A percentile compares a stretch with the other conserved stretches of the same genome.
phyloP scores from a whole-genome alignment of 2,797 vertebrate species.

The Cryptoprocta ferox region DNA sequence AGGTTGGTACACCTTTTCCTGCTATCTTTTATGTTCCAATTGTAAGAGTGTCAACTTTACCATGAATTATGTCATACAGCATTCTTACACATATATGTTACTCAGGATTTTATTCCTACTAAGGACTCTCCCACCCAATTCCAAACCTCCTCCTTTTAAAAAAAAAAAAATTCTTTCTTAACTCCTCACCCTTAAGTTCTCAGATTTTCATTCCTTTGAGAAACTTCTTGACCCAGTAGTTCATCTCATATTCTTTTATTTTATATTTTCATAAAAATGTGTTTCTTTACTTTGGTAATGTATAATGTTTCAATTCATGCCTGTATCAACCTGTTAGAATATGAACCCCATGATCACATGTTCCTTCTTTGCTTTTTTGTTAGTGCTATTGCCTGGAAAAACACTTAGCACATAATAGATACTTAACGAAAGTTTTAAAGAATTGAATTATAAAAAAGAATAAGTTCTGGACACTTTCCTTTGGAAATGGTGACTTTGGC shows the following conservation, averaged over 20 bases:
- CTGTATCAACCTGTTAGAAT: background rate
- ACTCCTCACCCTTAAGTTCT: background rate
- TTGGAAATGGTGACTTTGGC: background rate
- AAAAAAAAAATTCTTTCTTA: background rate
- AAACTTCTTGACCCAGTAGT: background rate
- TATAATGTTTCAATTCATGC: background rate
- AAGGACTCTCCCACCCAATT: background rate
- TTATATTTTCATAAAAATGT: background rate
- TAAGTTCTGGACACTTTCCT: background rate
- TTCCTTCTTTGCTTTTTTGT: background rate
- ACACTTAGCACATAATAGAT: background rate
- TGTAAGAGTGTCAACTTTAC: background rate
- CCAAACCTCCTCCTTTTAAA: background rate
- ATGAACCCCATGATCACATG: background rate
- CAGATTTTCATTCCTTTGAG: conserved; percentile 31
- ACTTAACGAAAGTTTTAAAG: background rate
- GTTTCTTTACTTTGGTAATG: background rate
- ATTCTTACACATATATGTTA: background rate
- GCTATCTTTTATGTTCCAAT: background rate
- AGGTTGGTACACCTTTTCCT: background rate
- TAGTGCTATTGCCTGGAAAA: background rate
- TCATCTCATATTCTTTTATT: background rate
- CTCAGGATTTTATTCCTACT: background rate
- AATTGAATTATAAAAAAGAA: background rate
- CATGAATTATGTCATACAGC: background rate